Evolutionary conservation across 2,113 vertebrate genomes (phyloP).

Genomic region (Scomber scombrus): DNA sequence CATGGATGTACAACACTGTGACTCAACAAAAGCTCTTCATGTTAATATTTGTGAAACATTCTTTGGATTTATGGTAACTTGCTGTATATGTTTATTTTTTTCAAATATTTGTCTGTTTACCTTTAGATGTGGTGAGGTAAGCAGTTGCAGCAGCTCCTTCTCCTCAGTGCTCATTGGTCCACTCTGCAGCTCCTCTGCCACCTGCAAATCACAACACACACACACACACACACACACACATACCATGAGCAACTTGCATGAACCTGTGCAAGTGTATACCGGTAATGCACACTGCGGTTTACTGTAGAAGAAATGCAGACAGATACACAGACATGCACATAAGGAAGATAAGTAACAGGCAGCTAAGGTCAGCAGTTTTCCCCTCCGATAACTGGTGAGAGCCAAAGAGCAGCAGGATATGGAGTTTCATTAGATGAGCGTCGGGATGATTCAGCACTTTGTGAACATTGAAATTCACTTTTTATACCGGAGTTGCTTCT

Average conservation of each 20-base stretch:
- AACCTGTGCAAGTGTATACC: constrained; percentile 3
- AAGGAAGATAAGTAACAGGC: constrained; percentile 43
- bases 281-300: constrained; percentile 11
- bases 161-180: constrained; percentile 90
- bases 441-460: constrained; percentile 76
- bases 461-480: constrained; percentile 69
- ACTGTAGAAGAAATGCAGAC: constrained; percentile 8
- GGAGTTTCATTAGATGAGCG: constrained; percentile 62
- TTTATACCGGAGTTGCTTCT: constrained; percentile 51
- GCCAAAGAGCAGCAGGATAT: constrained; percentile 69
- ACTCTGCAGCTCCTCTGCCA: constrained; percentile 94
- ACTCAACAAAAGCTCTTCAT: fast-evolving
- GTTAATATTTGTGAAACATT: not conserved
- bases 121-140: constrained; percentile 94
- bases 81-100: no score
- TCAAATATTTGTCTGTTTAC: constrained; percentile 73
- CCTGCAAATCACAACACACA: constrained; percentile 87
- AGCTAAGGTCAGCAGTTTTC: constrained; percentile 75
- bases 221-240: constrained; percentile 8
- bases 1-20: not conserved
- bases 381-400: constrained; percentile 53
- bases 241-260: not conserved
- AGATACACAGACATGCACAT: constrained; percentile 35
- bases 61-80: no score
- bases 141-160: constrained; percentile 91